Percentiles rank a stretch among this genome's conserved stretches.
Conservation (phyloP, 2,888 invertebrate species). For the Rugalucina vietnamica region DNA sequence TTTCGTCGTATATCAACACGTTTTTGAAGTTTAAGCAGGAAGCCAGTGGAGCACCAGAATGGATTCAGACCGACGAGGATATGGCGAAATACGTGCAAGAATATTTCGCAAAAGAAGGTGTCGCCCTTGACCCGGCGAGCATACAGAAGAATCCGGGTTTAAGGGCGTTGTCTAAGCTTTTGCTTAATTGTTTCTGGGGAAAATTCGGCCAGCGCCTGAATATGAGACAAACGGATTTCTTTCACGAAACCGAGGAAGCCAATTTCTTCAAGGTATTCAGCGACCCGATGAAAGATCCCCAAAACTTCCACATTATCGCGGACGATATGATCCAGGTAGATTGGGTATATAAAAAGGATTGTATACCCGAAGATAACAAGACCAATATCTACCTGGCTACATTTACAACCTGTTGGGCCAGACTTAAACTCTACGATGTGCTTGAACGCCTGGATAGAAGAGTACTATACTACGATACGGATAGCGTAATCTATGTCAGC, state of each 20-base stretch:
- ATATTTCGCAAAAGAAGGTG: slow-evolving; percentile 44
- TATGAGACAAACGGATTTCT: slow-evolving; percentile 31
- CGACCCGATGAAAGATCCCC: slow-evolving; percentile 29
- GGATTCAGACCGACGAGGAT: slow-evolving; percentile 42
- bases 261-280: slow-evolving; percentile 41
- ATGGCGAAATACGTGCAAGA: slow-evolving; percentile 16
- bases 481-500: slow-evolving; percentile 25
- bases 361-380: slow-evolving; percentile 36
- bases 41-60: slow-evolving; percentile 52
- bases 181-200: slow-evolving; percentile 51
- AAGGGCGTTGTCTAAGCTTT: slow-evolving; percentile 42
- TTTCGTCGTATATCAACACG: slow-evolving; percentile 75
- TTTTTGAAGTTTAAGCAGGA: slow-evolving; percentile 45
- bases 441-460: slow-evolving; percentile 27
- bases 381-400: slow-evolving; percentile 50
- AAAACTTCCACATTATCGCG: slow-evolving; percentile 27
- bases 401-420: slow-evolving; percentile 50
- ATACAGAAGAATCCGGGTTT: slow-evolving; percentile 45
- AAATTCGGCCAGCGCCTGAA: slow-evolving; percentile 57
- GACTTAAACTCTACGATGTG: slow-evolving; percentile 51
- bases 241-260: slow-evolving; percentile 30
- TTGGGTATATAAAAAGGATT: slow-evolving; percentile 44
- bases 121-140: slow-evolving; percentile 32
- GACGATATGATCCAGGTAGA: slow-evolving; percentile 45
- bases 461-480: slow-evolving; percentile 48